Evolutionary conservation across 2,113 vertebrate genomes (phyloP), one percentile per base, ranked within the genome.

Genomic region (Halichoeres trimaculatus): DNA sequence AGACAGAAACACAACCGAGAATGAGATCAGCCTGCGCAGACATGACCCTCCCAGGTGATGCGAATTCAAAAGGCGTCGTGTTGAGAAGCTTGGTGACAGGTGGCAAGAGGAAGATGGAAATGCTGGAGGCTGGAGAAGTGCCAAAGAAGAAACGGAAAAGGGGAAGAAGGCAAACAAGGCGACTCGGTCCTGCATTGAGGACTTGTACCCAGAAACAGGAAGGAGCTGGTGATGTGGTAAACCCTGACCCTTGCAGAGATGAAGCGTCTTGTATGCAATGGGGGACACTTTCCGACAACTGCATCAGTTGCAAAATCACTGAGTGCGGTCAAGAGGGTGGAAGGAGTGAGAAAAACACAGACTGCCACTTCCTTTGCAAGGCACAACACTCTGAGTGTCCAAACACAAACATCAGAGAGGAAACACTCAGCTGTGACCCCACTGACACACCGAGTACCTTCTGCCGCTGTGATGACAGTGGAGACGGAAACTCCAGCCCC

Each of bases 131-230:
- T 0, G 78, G 2, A 40, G 80, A 17, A 5, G n/a, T 22, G 0
- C 62, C 16, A 1, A 71, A 52, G 63, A 91, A 88, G 74, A 89
- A 62, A 41, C 45, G 75, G 12, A 88, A 80, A 55, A 57, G 80
- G 20, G 86, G 78, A 38, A 66, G 50, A 53, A 84, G 80, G 24
- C 76, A 78, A 54, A 17, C 30, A 4, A 81, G 56, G 65, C 82
- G 55, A 51, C 54, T 5, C 0, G 16, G 5, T 7, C 0, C 50
- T 0, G 20, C 41, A 36, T 43, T 62, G 48, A 51, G 10, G 36
- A 51, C 38, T 16, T 41, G 36, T 45, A 14, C 38, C n/a, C 66
- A 58, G 45, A 48, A 26, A 14, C 56, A 14, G 48, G 60, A 74
- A 13, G 40, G 24, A 12, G 40, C 19, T 9, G 2, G 22, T 4